Evolutionary conservation across 2,797 vertebrate genomes (phyloP), one percentile per base, ranked within the genome.

Genomic region (Balearica regulorum): DNA sequence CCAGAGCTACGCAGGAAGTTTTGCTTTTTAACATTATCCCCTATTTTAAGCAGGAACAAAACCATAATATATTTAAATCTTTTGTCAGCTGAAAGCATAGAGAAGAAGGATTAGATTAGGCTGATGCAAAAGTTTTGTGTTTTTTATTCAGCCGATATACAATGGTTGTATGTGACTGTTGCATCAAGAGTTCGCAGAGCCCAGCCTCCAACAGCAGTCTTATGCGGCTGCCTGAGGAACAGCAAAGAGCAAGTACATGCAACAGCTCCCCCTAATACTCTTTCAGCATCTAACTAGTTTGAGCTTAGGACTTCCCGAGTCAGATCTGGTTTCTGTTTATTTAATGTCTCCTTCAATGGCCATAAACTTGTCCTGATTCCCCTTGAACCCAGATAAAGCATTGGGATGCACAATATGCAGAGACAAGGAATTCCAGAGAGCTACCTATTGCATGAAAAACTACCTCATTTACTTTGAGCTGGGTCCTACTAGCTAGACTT

Each of bases 241-340:
- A 95, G 89, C 79, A 89, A 60, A 68, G 61, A 57, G n/a, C 71
- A 85, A 89, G 29, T 43, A 78, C 28, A 51, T 22, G 69, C 87
- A 94, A 83, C 33, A 94, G 79, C 64, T 95, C 88, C 94, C 92
- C 83, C 94, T 95, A 92, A 90, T 81, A 92, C 65, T 71, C 75
- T 75, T 89, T 80, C 84, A 90, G 76, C 72, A 93, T 80, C 76
- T 87, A 87, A 77, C 92, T 54, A 62, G 62, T 60, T 76, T 79
- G 62, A 90, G 84, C 11, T 85, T 77, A 80, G 49, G 37, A 83
- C 49, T 94, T 92, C 76, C 89, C 3, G 2, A 93, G 53, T 87
- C 79, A 93, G 79, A 89, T 77, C 87, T 83, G 83, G 49, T 92
- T 97, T 96, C 95, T 93, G 77, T 94, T 92, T 96, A 91, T 83